phyloP scores from a whole-genome alignment of 2,797 vertebrate genomes.

The Peromyscus attwateri region DNA sequence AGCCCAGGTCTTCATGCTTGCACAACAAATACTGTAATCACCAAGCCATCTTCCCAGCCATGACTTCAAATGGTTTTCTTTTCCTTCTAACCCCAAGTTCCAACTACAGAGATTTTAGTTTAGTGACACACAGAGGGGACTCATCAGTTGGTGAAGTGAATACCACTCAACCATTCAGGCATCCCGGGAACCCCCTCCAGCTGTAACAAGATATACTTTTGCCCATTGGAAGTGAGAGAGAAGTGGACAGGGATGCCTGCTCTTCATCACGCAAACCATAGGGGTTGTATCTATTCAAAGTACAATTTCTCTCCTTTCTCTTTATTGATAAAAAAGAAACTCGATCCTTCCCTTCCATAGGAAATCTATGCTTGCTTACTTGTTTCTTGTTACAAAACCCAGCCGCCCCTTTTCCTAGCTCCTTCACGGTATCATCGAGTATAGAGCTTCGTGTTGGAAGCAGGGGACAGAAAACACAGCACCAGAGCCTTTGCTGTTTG shows the following conservation, averaged over 20 bases:
- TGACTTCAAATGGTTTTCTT: not conserved
- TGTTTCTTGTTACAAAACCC: not conserved
- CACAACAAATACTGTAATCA: not conserved
- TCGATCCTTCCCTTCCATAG: conserved; percentile 15
- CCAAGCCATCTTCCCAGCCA: not conserved
- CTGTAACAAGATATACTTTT: not conserved
- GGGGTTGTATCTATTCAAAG: conserved; percentile 34
- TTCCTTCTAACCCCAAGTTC: not conserved
- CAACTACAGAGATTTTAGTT: not conserved
- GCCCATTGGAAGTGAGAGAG: not conserved
- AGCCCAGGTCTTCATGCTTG: not conserved
- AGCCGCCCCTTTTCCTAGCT: not conserved
- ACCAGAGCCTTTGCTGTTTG: too few species aligned
- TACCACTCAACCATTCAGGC: not conserved
- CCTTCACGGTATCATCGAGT: not conserved
- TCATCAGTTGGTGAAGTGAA: not conserved
- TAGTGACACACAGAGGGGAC: not conserved
- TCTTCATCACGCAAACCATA: not conserved
- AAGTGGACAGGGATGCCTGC: not conserved
- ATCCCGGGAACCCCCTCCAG: not conserved
- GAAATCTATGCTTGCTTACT: conserved; percentile 68
- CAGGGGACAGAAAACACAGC: not conserved
- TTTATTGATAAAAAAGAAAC: conserved; percentile 62
- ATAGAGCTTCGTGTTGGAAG: not conserved
- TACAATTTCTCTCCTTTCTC: conserved; percentile 17